Conservation (phyloP, 2,113 vertebrate genomes). For the Okapia johnstoni region DNA sequence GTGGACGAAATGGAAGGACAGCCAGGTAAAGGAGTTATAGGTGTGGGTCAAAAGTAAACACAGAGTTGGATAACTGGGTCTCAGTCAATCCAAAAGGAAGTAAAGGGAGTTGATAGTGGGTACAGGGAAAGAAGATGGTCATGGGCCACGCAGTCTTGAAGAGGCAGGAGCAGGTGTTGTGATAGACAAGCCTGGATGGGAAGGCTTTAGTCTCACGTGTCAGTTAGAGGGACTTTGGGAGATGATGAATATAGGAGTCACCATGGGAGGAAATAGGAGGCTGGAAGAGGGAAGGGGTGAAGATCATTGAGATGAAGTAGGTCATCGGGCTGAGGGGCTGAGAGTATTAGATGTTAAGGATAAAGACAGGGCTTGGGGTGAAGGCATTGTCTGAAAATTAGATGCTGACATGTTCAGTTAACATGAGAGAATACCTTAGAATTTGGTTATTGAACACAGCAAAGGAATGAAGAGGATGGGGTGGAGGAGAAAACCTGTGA, state of each 20-base stretch:
- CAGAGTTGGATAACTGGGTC: neutral
- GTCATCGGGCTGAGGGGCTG: neutral
- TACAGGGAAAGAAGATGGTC: neutral
- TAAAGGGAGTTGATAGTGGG: neutral
- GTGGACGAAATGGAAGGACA: neutral
- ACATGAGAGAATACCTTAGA: neutral
- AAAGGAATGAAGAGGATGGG: neutral
- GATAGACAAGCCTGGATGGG: neutral
- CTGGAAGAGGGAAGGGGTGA: neutral
- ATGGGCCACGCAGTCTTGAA: neutral
- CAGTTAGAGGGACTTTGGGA: neutral
- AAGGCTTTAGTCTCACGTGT: neutral
- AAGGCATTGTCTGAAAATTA: neutral
- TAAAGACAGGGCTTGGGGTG: neutral
- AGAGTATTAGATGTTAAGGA: neutral
- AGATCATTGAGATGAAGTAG: neutral
- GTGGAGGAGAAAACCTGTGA: neutral
- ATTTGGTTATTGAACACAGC: neutral
- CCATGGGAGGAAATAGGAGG: neutral
- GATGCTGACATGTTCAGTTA: neutral
- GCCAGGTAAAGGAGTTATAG: neutral
- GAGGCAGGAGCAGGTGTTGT: neutral
- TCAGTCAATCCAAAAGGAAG: neutral
- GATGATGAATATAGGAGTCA: neutral
- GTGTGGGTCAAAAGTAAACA: neutral